Evolutionary conservation across 2,888 invertebrate genomes (phyloP), one percentile per base, ranked within the genome.

Genomic region (Amphipoea oculea): DNA sequence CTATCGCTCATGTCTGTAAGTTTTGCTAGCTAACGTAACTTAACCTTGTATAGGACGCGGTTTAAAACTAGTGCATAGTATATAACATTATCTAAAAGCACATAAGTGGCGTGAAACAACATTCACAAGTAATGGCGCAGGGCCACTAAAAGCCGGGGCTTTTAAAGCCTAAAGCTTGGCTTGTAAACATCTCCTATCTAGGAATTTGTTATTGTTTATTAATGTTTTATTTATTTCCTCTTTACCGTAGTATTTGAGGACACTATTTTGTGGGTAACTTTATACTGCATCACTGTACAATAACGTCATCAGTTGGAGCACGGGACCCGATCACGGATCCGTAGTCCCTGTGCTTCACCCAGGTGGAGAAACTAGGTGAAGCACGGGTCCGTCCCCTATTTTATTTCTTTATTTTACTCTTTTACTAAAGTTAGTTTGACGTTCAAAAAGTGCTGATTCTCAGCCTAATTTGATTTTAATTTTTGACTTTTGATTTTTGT

Each of bases 121-220:
- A 65, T 68, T 68, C 23, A 17, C 51, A 78, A 77, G 42, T 68
- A 51, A 77, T 75, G 48, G 80, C 62, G 48, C 48, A 14, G 29
- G 12, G 5, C 65, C 12, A 66, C 79, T 81, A 72, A 79, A 79
- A 81, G 65, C 57, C 6, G 17, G 17, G 40, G 72, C 73, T 66
- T 79, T 79, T 48, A 57, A 51, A 65, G 72, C 65, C 51, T 29
- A 57, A 29, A 29, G 29, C 29, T 6, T 9, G 17, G 48, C 40
- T 65, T 69, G 48, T 60, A 82, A 82, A 76, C 51, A 51, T 57
- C 7, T 20, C 48, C 5, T 79, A 66, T 66, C 42, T 66, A 57
- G 48, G 29, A 80, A 57, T 71, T 48, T 79, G 6, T 54, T 65
- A 70, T 65, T 54, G 51, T 79, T 79, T 79, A 54, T 66, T 23